A percentile compares a stretch with the other conserved stretches of the same genome.
Evolutionary conservation across 2,888 invertebrate genomes (phyloP).

Genomic region (Eupithecia centaureata): DNA sequence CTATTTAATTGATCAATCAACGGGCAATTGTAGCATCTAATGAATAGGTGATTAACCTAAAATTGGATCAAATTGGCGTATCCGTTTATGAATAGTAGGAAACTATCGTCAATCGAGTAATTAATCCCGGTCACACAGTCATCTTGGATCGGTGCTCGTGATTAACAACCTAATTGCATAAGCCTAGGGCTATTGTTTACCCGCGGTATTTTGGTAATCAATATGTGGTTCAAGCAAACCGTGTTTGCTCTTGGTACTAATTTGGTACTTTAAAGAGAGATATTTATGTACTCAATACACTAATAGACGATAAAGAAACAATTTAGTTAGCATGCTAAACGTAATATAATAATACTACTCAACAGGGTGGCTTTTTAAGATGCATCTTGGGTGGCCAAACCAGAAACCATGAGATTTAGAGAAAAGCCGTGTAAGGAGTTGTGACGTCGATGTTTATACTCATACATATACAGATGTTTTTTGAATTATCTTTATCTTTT

Average conservation of each 20-base stretch:
- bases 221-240: not conserved
- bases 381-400: too few relatives aligned
- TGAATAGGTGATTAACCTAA: slow-evolving; percentile 22
- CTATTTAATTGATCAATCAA: not conserved
- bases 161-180: slow-evolving; percentile 55
- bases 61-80: slow-evolving; percentile 25
- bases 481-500: too few relatives aligned
- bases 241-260: not conserved
- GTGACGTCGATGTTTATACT: too few relatives aligned
- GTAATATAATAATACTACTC: too few relatives aligned
- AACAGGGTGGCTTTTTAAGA: too few relatives aligned
- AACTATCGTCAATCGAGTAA: slow-evolving; percentile 50
- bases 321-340: too few relatives aligned
- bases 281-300: not conserved
- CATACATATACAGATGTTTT: too few relatives aligned
- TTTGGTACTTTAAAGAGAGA: not conserved
- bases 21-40: not conserved
- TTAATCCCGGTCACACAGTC: slow-evolving; percentile 57
- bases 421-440: too few relatives aligned
- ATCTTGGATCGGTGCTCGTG: slow-evolving; percentile 61
- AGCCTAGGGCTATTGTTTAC: slow-evolving; percentile 32
- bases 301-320: too few relatives aligned
- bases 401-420: too few relatives aligned
- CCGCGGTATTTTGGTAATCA: slow-evolving; percentile 13
- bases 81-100: slow-evolving; percentile 37